Evolutionary conservation across 2,888 invertebrate species (phyloP).

Genomic region (Muschampia plurimacula): DNA sequence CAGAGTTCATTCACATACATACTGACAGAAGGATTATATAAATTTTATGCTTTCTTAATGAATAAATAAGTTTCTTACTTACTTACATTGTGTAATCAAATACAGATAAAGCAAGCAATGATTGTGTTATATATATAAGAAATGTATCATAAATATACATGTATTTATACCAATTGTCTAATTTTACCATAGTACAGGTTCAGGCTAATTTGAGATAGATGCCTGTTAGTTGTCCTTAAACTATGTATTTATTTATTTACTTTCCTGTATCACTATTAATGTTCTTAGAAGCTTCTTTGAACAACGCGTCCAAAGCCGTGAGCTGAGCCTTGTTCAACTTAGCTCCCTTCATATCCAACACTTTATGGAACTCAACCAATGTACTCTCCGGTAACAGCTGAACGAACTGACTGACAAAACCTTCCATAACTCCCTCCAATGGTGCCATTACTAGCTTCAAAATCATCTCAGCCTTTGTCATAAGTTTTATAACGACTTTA

Average conservation of each 20-base stretch:
- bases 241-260: neutral
- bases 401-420: slow-evolving; percentile 95
- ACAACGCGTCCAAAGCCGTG: slow-evolving; percentile 62
- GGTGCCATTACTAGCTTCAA: slow-evolving; percentile 99
- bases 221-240: neutral
- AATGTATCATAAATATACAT: no score
- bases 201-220: no score
- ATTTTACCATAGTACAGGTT: no score
- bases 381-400: slow-evolving; percentile 96
- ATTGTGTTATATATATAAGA: no score
- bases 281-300: slow-evolving; percentile 59
- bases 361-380: slow-evolving; percentile 95
- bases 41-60: no score
- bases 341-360: slow-evolving; percentile 96
- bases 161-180: neutral
- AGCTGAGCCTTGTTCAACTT: slow-evolving; percentile 75
- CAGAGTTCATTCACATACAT: no score
- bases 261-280: slow-evolving; percentile 44
- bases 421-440: slow-evolving; percentile 88
- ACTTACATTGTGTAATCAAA: no score
- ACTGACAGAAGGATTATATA: no score
- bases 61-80: no score
- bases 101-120: no score
- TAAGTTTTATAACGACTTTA: slow-evolving; percentile 93
- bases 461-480: slow-evolving; percentile 99